Evolutionary conservation across 2,113 vertebrate species (phyloP).

Genomic region (Acinonyx jubatus): DNA sequence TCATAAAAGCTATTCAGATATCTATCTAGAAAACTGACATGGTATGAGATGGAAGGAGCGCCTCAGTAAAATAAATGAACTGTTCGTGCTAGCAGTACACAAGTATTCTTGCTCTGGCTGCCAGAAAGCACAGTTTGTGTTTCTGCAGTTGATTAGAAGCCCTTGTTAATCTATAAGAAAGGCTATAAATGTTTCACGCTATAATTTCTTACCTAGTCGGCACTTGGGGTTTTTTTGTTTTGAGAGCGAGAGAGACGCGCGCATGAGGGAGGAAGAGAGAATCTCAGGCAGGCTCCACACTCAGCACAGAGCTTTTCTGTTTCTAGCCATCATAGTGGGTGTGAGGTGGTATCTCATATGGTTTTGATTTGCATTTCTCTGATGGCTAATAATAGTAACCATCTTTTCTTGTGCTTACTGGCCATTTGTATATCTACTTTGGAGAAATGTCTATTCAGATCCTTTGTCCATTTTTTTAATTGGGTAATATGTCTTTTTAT

Average conservation of each 20-base stretch:
- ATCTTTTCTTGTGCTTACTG: neutral
- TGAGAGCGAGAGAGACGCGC: too few relatives aligned
- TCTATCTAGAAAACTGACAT: neutral
- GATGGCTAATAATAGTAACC: neutral
- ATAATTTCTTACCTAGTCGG: neutral
- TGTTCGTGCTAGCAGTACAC: neutral
- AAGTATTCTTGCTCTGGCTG: neutral
- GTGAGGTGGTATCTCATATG: neutral
- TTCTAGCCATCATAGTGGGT: neutral
- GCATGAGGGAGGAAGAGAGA: too few relatives aligned
- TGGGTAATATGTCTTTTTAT: neutral
- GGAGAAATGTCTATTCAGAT: neutral
- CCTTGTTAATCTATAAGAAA: neutral
- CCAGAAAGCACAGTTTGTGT: neutral
- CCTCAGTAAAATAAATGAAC: neutral
- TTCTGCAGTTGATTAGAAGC: neutral
- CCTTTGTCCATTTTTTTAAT: slow-evolving; percentile 31
- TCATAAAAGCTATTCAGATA: slow-evolving; percentile 17
- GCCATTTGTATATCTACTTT: neutral
- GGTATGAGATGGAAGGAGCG: neutral
- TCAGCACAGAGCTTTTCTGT: neutral
- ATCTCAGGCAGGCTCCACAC: too few relatives aligned
- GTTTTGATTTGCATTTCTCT: neutral
- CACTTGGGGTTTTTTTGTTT: neutral
- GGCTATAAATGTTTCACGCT: neutral